A percentile compares a stretch with the other conserved stretches of the same genome.
phyloP scores from a whole-genome alignment of 2,888 invertebrate genomes.

The Hipparchia sbordonii region DNA sequence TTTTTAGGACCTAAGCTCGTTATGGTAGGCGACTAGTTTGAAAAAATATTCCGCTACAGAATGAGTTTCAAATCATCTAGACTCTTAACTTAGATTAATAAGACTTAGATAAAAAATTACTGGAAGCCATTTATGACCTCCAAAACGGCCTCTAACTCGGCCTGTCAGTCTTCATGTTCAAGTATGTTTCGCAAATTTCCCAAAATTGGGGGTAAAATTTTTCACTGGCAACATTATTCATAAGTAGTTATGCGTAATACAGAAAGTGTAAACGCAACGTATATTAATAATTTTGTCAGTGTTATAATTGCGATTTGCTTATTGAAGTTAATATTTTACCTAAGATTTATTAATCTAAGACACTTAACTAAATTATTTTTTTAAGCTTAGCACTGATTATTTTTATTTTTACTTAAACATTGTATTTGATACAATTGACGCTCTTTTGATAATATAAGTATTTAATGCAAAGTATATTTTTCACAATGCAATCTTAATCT shows the following conservation, averaged over 20 bases:
- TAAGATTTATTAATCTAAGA: conserved; percentile 30
- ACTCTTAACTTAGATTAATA: conserved; percentile 26
- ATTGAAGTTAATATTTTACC: neutral
- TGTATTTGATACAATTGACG: conserved; percentile 81
- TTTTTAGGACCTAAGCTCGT: conserved; percentile 12
- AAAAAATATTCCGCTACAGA: conserved; percentile 36
- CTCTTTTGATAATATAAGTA: conserved; percentile 54
- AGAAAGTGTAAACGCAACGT: neutral
- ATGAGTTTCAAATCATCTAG: conserved; percentile 33
- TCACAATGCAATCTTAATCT: conserved; percentile 80
- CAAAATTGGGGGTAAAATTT: neutral
- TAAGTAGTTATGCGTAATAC: neutral
- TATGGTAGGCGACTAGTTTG: conserved; percentile 38
- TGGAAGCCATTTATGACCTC: conserved; percentile 27
- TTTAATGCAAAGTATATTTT: conserved; percentile 70
- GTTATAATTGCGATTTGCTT: neutral
- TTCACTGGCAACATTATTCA: conserved; percentile 1
- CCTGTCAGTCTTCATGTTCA: conserved; percentile 9
- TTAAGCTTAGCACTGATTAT: conserved; percentile 61
- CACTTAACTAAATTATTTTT: conserved; percentile 53
- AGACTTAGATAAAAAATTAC: neutral
- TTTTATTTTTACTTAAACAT: conserved; percentile 61
- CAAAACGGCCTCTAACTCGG: neutral
- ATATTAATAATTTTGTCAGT: neutral
- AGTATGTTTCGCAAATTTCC: neutral